These are phyloP conservation scores for Lutjanus argentimaculatus DNA, from an alignment of 2,797 vertebrate species.

Conservation along the genomic window DNA sequence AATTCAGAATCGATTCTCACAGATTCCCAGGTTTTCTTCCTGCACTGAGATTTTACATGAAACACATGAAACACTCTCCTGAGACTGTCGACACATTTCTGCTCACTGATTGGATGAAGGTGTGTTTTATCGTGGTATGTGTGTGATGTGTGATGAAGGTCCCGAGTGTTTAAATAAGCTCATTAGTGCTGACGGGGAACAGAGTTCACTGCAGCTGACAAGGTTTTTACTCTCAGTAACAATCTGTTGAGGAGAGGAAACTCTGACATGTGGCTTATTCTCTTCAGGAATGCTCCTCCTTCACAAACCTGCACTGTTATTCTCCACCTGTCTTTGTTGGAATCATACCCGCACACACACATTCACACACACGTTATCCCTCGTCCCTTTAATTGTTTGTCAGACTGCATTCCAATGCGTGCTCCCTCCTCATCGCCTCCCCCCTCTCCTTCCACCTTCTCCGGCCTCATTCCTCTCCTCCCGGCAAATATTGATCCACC, in stretches of 20 bases:
- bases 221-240: background rate
- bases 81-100: background rate
- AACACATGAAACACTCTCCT: no score
- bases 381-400: slow-evolving; percentile 20
- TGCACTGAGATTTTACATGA: background rate
- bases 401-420: background rate
- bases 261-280: background rate
- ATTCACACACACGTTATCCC: background rate
- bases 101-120: background rate
- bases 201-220: background rate
- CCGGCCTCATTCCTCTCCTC: slow-evolving; percentile 11
- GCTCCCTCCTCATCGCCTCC: background rate
- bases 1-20: background rate
- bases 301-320: background rate
- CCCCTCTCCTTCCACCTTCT: background rate
- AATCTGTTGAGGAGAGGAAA: background rate
- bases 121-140: background rate
- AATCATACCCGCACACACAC: background rate
- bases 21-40: no score
- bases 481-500: slow-evolving; percentile 69
- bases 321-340: background rate
- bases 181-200: background rate
- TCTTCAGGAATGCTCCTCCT: background rate
- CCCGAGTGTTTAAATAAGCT: background rate
- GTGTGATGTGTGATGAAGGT: background rate